Conservation (phyloP, 2,797 vertebrate genomes). For the Enteromius argenteus region DNA sequence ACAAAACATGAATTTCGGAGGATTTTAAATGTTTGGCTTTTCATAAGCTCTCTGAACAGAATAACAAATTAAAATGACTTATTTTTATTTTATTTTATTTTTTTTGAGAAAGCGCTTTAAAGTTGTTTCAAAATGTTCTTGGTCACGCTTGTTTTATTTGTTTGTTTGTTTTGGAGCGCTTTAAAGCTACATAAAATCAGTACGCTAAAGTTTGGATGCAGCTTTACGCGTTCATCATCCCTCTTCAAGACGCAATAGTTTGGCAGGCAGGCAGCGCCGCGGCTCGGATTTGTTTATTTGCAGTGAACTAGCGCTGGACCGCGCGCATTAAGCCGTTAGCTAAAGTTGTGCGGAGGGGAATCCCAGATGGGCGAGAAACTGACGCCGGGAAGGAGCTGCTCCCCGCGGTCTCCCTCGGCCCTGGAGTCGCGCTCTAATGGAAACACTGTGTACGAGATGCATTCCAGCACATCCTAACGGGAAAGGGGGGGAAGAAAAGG, state of each 20-base stretch:
- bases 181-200: slow-evolving; percentile 3
- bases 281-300: slow-evolving; percentile 78
- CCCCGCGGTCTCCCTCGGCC: slow-evolving; percentile 76
- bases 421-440: slow-evolving; percentile 84
- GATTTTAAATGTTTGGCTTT: not conserved
- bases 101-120: not conserved
- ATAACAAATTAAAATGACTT: not conserved
- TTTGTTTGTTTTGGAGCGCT: not conserved
- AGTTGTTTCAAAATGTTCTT: not conserved
- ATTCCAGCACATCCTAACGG: slow-evolving; percentile 95
- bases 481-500: slow-evolving; percentile 71
- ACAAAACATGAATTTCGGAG: not conserved
- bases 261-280: slow-evolving; percentile 16
- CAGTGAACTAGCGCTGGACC: slow-evolving; percentile 80
- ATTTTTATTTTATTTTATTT: not conserved
- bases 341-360: slow-evolving; percentile 77
- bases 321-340: slow-evolving; percentile 76
- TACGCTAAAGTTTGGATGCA: not conserved
- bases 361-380: slow-evolving; percentile 87
- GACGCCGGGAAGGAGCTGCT: slow-evolving; percentile 87
- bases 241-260: not conserved
- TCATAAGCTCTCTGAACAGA: not conserved
- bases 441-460: slow-evolving; percentile 90
- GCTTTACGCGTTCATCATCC: not conserved
- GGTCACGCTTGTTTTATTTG: not conserved